Percentiles rank a stretch among this genome's conserved stretches.
phyloP scores from a whole-genome alignment of 2,113 vertebrate species.

The Xenus cinereus region DNA sequence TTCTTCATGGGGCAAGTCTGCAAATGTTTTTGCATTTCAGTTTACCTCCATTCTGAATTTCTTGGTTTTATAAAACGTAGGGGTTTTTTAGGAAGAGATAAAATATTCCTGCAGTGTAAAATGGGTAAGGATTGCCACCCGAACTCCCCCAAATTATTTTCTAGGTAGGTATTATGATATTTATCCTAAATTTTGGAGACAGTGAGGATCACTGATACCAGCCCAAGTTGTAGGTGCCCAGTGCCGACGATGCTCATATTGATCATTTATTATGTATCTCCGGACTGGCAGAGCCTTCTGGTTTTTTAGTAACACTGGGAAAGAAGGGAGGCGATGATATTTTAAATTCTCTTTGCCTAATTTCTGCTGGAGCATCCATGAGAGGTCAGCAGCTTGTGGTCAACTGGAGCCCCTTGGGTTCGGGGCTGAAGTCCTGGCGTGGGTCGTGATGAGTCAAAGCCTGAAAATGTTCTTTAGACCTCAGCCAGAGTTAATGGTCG shows the following conservation, averaged over 20 bases:
- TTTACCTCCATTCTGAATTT: background rate
- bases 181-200: background rate
- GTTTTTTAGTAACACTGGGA: background rate
- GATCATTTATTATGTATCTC: rapidly evolving
- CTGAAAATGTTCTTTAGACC: background rate
- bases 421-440: background rate
- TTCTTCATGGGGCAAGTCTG: background rate
- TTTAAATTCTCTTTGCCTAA: background rate
- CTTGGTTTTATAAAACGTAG: rapidly evolving
- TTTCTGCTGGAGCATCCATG: background rate
- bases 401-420: background rate
- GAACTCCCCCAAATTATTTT: background rate
- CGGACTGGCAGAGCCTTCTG: background rate
- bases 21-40: rapidly evolving
- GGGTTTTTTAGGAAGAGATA: rapidly evolving
- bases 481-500: background rate
- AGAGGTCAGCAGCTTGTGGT: background rate
- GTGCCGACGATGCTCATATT: rapidly evolving
- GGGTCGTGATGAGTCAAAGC: background rate
- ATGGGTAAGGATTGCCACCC: background rate
- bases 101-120: background rate
- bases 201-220: background rate
- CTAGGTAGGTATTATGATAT: background rate
- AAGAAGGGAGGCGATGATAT: background rate
- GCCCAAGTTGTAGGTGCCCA: background rate